Percentiles rank a stretch among this genome's conserved stretches.
Evolutionary conservation across 2,113 vertebrate genomes (phyloP).

Genomic region (Potamarius usumacintae): DNA sequence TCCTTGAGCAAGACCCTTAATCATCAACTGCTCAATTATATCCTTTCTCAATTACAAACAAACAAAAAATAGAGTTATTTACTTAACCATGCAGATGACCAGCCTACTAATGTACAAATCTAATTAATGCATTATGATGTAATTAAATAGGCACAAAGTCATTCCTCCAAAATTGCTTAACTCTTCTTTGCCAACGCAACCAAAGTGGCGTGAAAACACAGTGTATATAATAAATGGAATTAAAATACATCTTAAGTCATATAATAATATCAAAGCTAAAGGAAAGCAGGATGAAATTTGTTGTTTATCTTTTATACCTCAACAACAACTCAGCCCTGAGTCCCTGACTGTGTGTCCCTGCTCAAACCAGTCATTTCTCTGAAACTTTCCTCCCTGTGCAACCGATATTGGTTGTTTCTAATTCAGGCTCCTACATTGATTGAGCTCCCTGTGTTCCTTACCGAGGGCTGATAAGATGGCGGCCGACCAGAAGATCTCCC

Average conservation of each 20-base stretch:
- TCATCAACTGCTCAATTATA: background rate
- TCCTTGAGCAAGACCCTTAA: background rate
- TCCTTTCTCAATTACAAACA: background rate
- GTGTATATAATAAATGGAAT: background rate
- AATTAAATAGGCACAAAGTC: background rate
- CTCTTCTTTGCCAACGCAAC: background rate
- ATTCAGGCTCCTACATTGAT: background rate
- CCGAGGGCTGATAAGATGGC: slow-evolving; percentile 96
- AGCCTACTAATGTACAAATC: background rate
- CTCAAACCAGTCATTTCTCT: background rate
- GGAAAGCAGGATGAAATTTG: background rate
- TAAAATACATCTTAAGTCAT: background rate
- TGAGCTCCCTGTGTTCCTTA: slow-evolving; percentile 63
- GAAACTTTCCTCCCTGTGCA: background rate
- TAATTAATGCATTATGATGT: background rate
- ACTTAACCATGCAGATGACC: background rate
- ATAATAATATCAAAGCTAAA: background rate
- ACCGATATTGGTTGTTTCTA: background rate
- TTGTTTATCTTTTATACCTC: background rate
- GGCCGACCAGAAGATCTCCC: slow-evolving; percentile 99
- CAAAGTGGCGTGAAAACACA: background rate
- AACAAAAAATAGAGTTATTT: background rate
- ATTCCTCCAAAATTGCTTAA: background rate
- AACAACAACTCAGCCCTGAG: background rate
- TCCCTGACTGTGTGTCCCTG: background rate